A percentile compares a stretch with the other conserved stretches of the same genome.
phyloP scores from a whole-genome alignment of 1,140 invertebrate genomes.

The Drosophila sechellia region DNA sequence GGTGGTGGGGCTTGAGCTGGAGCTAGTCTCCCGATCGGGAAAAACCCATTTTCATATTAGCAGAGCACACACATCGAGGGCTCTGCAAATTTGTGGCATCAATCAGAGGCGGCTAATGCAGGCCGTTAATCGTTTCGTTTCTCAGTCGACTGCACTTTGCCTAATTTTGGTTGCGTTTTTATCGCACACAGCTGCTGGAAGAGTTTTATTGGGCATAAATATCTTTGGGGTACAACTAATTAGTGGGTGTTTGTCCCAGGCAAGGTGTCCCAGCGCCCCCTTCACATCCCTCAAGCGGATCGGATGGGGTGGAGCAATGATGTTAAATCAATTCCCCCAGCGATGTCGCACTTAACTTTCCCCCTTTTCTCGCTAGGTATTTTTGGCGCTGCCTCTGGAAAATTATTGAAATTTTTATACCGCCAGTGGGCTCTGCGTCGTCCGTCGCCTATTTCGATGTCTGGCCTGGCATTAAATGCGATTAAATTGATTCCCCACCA shows the following conservation, averaged over 20 bases:
- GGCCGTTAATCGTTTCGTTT: conserved; percentile 78
- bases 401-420: conserved; percentile 80
- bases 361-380: conserved; percentile 43
- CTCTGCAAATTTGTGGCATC: conserved; percentile 73
- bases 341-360: conserved; percentile 66
- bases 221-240: conserved; percentile 78
- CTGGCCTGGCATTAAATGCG: conserved; percentile 75
- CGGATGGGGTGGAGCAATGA: conserved; percentile 41
- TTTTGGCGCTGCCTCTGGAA: conserved; percentile 47
- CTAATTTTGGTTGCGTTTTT: conserved; percentile 79
- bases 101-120: conserved; percentile 76
- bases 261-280: conserved; percentile 61
- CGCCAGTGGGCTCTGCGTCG: conserved; percentile 28
- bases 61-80: conserved; percentile 52
- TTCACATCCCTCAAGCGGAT: conserved; percentile 36
- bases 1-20: neutral
- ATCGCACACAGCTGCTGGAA: conserved; percentile 75
- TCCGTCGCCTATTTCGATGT: conserved; percentile 46
- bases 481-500: conserved; percentile 77
- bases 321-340: conserved; percentile 72
- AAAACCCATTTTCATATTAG: conserved; percentile 72
- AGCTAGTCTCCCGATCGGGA: conserved; percentile 34
- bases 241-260: conserved; percentile 66
- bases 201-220: conserved; percentile 81
- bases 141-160: conserved; percentile 77